phyloP scores from a whole-genome alignment of 1,140 invertebrate genomes.

The Drosophila erecta region DNA sequence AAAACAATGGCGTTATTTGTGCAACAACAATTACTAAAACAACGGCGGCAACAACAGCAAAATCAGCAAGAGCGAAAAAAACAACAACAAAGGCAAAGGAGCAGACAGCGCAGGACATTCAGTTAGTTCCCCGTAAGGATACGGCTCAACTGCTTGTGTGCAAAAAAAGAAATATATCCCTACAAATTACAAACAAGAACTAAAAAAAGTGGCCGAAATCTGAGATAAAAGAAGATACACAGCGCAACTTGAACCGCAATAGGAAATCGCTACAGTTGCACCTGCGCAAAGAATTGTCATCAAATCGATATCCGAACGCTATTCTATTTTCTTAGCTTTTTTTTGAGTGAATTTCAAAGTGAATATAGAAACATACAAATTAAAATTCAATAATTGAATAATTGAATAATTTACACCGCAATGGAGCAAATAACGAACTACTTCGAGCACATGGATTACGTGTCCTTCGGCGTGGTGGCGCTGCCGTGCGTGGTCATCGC shows the following conservation, averaged over 20 bases:
- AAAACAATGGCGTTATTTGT: conserved; percentile 73
- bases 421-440: conserved; percentile 76
- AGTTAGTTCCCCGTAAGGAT: conserved; percentile 18
- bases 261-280: conserved; percentile 4
- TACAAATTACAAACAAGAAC: background rate
- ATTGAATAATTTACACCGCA: background rate
- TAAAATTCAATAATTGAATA: background rate
- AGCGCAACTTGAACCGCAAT: conserved; percentile 10
- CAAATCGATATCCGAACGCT: background rate
- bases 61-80: conserved; percentile 5
- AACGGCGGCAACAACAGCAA: conserved; percentile 7
- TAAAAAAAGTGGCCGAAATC: background rate
- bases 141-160: conserved; percentile 15
- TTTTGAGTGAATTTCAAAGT: conserved; percentile 46
- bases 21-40: conserved; percentile 40
- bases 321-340: conserved; percentile 23
- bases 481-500: conserved; percentile 68
- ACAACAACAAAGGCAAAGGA: conserved; percentile 12
- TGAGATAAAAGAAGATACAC: background rate
- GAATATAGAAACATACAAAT: background rate
- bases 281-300: conserved; percentile 11
- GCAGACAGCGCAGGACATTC: conserved; percentile 32
- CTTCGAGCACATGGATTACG: conserved; percentile 72
- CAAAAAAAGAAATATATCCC: background rate
- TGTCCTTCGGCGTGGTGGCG: conserved; percentile 74